Evolutionary conservation across 2,888 invertebrate species (phyloP).

Genomic region (Alsophila aescularia): DNA sequence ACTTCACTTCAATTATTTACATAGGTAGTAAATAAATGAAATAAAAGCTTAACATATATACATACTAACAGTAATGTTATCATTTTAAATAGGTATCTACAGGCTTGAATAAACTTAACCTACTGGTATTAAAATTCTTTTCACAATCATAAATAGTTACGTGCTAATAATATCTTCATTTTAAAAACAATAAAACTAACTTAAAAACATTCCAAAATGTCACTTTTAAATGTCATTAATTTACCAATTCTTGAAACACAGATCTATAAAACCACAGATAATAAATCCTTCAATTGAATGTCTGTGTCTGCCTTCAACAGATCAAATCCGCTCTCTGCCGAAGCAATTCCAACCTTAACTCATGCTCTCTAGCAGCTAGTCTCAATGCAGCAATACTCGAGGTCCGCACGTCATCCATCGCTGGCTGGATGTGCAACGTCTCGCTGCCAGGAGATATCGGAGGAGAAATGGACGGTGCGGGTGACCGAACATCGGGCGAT

Average conservation of each 20-base stretch:
- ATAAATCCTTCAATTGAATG: constrained; percentile 9
- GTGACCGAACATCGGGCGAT: constrained; percentile 63
- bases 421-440: constrained; percentile 78
- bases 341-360: constrained; percentile 91
- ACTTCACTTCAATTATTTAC: neutral
- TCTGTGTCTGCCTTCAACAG: constrained; percentile 49
- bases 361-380: constrained; percentile 95
- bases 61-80: neutral
- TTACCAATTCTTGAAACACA: no score
- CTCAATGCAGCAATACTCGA: constrained; percentile 95
- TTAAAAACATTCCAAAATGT: constrained; percentile 18
- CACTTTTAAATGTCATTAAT: constrained; percentile 12
- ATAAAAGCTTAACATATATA: no score
- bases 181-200: constrained; percentile 10
- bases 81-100: neutral
- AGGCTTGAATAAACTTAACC: neutral
- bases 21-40: neutral
- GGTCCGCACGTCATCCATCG: constrained; percentile 88
- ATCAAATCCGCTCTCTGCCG: constrained; percentile 87
- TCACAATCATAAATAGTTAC: constrained; percentile 23
- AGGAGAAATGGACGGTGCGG: constrained; percentile 79
- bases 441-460: constrained; percentile 80
- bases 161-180: constrained; percentile 16
- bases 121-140: constrained; percentile 9
- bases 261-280: no score